Conservation (phyloP, 2,888 invertebrate species). For the Ferdinandea cuprea region DNA sequence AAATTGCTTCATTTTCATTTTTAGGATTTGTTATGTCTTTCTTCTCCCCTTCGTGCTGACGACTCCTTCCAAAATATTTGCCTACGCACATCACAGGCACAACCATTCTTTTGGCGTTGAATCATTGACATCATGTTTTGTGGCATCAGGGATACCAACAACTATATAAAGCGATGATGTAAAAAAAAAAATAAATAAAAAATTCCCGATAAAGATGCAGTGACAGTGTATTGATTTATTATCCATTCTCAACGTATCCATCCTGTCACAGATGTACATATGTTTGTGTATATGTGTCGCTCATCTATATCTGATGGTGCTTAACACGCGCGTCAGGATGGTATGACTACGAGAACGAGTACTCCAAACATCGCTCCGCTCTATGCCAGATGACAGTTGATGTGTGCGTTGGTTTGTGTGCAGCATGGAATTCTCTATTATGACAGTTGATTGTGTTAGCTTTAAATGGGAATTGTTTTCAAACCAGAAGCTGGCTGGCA, state of each 20-base stretch:
- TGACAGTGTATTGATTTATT: conserved; percentile 68
- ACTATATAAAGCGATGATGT: conserved; percentile 17
- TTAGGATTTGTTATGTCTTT: too few species aligned
- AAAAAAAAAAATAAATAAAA: too few species aligned
- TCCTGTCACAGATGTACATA: conserved; percentile 49
- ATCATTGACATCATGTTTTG: conserved; percentile 19
- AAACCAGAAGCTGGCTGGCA: background rate
- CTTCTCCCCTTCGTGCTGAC: too few species aligned
- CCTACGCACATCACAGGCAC: conserved; percentile 1
- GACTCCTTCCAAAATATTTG: too few species aligned
- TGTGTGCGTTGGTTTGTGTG: conserved; percentile 1
- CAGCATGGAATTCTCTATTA: conserved; percentile 30
- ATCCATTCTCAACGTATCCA: conserved; percentile 33
- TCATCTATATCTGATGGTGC: conserved; percentile 24
- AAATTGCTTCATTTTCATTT: too few species aligned
- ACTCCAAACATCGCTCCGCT: background rate
- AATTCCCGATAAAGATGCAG: conserved; percentile 55
- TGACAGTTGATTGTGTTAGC: conserved; percentile 53
- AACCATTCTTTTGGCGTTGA: background rate
- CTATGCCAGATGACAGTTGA: conserved; percentile 7
- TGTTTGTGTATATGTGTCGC: background rate
- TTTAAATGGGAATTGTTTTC: conserved; percentile 41
- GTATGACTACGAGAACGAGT: background rate
- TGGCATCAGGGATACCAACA: conserved; percentile 19
- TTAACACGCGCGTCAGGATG: background rate